Conservation (phyloP, 2,797 vertebrate genomes). For the Buphagus erythrorhynchus region DNA sequence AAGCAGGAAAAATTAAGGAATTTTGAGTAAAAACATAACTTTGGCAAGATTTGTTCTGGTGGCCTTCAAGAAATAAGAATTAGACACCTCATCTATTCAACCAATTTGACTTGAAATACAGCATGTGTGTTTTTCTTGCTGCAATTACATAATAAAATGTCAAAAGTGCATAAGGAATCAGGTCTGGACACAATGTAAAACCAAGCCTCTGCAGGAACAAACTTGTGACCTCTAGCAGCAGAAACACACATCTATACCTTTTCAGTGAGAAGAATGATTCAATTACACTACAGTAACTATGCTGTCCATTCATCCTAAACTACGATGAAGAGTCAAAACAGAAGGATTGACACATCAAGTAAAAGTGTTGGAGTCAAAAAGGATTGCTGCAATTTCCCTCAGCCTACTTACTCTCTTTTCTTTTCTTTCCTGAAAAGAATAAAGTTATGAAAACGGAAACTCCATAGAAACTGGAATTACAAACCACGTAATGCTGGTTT, state of each 20-base stretch:
- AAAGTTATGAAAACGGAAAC: background rate
- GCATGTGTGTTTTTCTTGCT: background rate
- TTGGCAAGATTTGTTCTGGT: background rate
- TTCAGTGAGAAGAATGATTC: background rate
- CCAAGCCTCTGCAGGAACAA: background rate
- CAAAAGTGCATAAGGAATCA: background rate
- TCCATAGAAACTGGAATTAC: background rate
- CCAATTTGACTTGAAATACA: background rate
- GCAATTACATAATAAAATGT: background rate
- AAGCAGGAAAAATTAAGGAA: background rate
- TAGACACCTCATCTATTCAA: background rate
- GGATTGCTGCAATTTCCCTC: background rate
- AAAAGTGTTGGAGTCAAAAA: background rate
- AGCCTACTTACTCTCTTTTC: background rate
- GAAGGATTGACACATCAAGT: background rate
- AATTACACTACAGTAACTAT: background rate
- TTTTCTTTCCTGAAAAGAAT: background rate
- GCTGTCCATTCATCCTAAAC: background rate
- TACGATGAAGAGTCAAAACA: background rate
- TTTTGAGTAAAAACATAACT: background rate
- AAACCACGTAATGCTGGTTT: background rate
- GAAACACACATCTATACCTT: background rate
- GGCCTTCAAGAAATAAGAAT: conserved; percentile 12
- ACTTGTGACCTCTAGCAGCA: background rate
- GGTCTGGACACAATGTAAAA: background rate